Conservation (phyloP, 2,888 invertebrate genomes). For the Glaucopsyche alexis region DNA sequence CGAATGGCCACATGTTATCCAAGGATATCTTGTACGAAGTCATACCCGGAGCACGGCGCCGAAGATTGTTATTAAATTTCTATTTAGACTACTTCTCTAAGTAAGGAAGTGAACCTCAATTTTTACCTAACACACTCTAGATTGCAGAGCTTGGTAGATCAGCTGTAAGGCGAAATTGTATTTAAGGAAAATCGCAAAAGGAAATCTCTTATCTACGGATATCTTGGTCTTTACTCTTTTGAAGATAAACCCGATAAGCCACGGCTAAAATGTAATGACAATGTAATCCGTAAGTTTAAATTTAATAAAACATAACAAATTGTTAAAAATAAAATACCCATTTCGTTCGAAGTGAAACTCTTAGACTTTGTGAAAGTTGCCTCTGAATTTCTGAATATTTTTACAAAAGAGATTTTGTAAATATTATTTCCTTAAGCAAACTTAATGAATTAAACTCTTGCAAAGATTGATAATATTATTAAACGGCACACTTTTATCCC, state of each 20-base stretch:
- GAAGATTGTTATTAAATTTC: background rate
- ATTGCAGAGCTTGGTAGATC: background rate
- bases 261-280: background rate
- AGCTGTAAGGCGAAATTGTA: background rate
- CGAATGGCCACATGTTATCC: background rate
- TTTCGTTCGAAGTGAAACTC: background rate
- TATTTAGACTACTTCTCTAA: background rate
- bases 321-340: background rate
- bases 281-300: background rate
- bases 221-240: background rate
- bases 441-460: slow-evolving; percentile 7
- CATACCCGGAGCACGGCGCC: background rate
- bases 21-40: background rate
- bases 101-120: slow-evolving; percentile 8
- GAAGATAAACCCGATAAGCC: background rate
- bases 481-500: background rate
- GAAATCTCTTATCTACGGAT: background rate
- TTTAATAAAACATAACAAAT: background rate
- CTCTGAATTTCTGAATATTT: background rate
- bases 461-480: slow-evolving; percentile 3
- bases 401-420: slow-evolving; percentile 7
- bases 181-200: background rate
- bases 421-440: background rate
- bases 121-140: background rate
- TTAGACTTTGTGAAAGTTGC: background rate